phyloP scores from a whole-genome alignment of 2,113 vertebrate species.

The Gallinago jamesoni region DNA sequence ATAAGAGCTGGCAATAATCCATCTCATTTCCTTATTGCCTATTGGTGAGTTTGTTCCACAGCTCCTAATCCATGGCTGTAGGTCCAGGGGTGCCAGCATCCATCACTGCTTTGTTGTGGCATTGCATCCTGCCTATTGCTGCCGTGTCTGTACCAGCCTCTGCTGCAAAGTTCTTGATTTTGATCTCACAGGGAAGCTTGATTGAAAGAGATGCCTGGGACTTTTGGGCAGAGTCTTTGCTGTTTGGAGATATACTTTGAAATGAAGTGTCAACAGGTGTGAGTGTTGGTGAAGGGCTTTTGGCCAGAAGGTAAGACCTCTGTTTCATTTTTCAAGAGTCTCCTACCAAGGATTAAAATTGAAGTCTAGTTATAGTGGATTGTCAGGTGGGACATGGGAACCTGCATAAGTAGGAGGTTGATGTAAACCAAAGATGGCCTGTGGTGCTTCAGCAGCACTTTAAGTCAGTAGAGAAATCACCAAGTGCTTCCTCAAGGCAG shows the following conservation, averaged over 20 bases:
- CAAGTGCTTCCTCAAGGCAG: neutral
- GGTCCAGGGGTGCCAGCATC: neutral
- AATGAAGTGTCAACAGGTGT: neutral
- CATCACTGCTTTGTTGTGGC: neutral
- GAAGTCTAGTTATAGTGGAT: neutral
- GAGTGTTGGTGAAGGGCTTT: neutral
- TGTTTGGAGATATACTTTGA: neutral
- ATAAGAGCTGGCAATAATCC: neutral
- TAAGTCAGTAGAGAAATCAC: neutral
- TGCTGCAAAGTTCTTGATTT: neutral
- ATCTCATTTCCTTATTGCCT: constrained; percentile 7
- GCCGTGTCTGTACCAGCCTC: neutral
- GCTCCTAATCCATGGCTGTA: neutral
- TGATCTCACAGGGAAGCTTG: neutral
- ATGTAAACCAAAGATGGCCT: neutral
- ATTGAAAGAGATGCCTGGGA: neutral
- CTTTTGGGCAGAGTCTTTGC: neutral
- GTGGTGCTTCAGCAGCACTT: neutral
- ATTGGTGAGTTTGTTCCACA: neutral
- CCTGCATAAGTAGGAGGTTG: neutral
- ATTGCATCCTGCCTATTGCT: neutral
- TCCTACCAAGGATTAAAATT: neutral
- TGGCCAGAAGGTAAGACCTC: neutral
- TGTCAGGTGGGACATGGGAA: neutral
- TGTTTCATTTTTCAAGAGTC: neutral